These are phyloP conservation scores for Dysidea cf. avara DNA, from an alignment of 37 sponge, comb jelly and placozoan species.

Conservation along the genomic window DNA sequence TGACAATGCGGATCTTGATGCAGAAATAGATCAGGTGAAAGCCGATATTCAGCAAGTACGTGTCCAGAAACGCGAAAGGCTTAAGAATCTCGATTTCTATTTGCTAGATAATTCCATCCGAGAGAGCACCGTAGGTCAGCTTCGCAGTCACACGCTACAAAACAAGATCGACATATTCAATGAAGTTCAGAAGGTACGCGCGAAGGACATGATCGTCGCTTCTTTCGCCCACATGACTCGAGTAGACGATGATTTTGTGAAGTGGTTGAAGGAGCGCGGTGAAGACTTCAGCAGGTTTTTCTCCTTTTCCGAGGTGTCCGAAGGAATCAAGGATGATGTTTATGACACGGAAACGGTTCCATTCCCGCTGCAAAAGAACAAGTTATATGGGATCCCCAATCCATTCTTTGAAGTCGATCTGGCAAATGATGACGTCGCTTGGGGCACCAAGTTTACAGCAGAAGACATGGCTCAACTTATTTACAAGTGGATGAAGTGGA, in stretches of 20 bases:
- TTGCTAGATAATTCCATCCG: slow-evolving; percentile 89
- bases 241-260: too few relatives aligned
- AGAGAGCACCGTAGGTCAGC: slow-evolving; percentile 92
- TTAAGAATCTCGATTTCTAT: slow-evolving; percentile 71
- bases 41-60: too few relatives aligned
- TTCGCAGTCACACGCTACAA: too few relatives aligned
- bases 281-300: slow-evolving; percentile 58
- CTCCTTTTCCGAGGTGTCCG: slow-evolving; percentile 73
- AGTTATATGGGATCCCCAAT: slow-evolving; percentile 60
- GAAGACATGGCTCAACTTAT: slow-evolving; percentile 57
- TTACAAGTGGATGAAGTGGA: slow-evolving; percentile 66
- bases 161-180: slow-evolving; percentile 77
- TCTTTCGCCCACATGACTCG: slow-evolving; percentile 69
- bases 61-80: slow-evolving; percentile 53
- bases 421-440: slow-evolving; percentile 20
- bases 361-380: slow-evolving; percentile 55
- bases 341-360: slow-evolving; percentile 66
- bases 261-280: slow-evolving; percentile 40
- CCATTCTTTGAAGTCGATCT: slow-evolving; percentile 76
- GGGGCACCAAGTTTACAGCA: slow-evolving; percentile 61
- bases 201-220: slow-evolving; percentile 78
- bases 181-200: slow-evolving; percentile 68
- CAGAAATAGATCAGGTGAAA: too few relatives aligned
- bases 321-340: slow-evolving; percentile 35
- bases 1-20: too few relatives aligned